A percentile compares a stretch with the other conserved stretches of the same genome.
phyloP scores from a whole-genome alignment of 2,113 vertebrate genomes.

The rat (Rattus norvegicus) region GRCr8 NC_086035.1:37678001-37678500 shows the following conservation, averaged over 20 bases:
- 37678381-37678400: not conserved
- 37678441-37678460: constrained; percentile 82
- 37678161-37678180: not conserved
- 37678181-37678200: not conserved
- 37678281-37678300: not conserved
- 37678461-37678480: constrained; percentile 85
- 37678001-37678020: too few species aligned
- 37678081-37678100: too few species aligned
- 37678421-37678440: constrained; percentile 79
- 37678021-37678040: too few species aligned
- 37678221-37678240: not conserved
- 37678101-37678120: too few species aligned
- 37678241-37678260: not conserved
- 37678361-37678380: not conserved
- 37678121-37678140: not conserved
- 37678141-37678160: not conserved
- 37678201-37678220: not conserved
- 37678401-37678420: not conserved
- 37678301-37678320: not conserved
- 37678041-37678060: too few species aligned
- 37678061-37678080: too few species aligned
- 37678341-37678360: not conserved
- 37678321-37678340: not conserved
- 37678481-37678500: constrained; percentile 83
- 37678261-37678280: not conserved